These are phyloP conservation scores for Coreius guichenoti DNA, from an alignment of 2,797 vertebrate species.

Conservation along the genomic window DNA sequence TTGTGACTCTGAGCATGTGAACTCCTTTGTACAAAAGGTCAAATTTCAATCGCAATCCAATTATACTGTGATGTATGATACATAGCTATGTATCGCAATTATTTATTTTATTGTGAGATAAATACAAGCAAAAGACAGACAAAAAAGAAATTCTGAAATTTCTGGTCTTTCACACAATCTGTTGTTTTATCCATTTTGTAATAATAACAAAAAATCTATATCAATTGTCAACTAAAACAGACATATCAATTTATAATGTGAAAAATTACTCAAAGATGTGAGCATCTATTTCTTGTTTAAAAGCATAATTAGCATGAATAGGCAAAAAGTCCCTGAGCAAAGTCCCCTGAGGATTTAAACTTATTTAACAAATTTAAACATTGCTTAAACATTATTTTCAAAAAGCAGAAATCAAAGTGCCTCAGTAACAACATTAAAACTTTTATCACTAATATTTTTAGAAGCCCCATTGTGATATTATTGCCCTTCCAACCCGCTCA, in stretches of 20 bases:
- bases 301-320: background rate
- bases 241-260: background rate
- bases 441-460: background rate
- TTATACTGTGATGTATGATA: background rate
- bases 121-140: background rate
- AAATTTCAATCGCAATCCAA: background rate
- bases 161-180: background rate
- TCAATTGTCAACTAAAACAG: background rate
- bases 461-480: background rate
- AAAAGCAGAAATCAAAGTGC: conserved; percentile 1
- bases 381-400: conserved; percentile 10
- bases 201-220: background rate
- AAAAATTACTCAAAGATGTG: background rate
- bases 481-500: background rate
- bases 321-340: background rate
- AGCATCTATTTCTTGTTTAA: background rate
- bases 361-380: conserved; percentile 20
- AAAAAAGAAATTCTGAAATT: background rate
- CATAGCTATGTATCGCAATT: background rate
- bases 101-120: background rate
- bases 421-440: background rate
- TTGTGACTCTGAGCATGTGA: background rate
- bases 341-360: background rate
- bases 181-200: background rate
- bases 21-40: background rate